These are phyloP conservation scores for Pterobdella sp. DNA, from an alignment of 2,888 invertebrate genomes.

Conservation along the genomic window DNA sequence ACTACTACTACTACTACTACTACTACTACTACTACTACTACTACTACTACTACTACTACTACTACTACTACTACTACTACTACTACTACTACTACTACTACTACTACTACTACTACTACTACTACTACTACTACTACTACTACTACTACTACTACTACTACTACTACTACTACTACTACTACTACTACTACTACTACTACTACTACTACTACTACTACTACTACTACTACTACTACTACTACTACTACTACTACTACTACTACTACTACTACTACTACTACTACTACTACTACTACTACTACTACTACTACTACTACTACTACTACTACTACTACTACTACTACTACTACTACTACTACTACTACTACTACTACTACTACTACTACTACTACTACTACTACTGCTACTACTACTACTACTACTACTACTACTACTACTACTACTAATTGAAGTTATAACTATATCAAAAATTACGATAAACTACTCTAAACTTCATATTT, in stretches of 20 bases:
- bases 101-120: constrained; percentile 9
- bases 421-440: constrained; percentile 14
- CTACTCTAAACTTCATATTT: too few relatives aligned
- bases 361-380: constrained; percentile 22
- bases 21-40: constrained; percentile 6
- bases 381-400: constrained; percentile 21
- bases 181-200: constrained; percentile 8
- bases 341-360: constrained; percentile 4
- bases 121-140: constrained; percentile 8
- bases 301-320: constrained; percentile 8
- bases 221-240: constrained; percentile 8
- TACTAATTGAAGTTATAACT: too few relatives aligned
- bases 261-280: constrained; percentile 8
- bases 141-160: constrained; percentile 8
- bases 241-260: constrained; percentile 8
- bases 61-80: constrained; percentile 9
- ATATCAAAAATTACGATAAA: background rate
- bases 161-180: constrained; percentile 8
- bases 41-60: constrained; percentile 9
- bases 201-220: constrained; percentile 8
- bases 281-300: constrained; percentile 8
- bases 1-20: constrained; percentile 6
- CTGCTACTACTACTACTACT: constrained; percentile 15
- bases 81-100: constrained; percentile 8
- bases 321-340: constrained; percentile 8